Percentiles rank a stretch among this genome's conserved stretches.
Evolutionary conservation across 2,888 invertebrate genomes (phyloP).

Genomic region (Dichetophora obliterata): DNA sequence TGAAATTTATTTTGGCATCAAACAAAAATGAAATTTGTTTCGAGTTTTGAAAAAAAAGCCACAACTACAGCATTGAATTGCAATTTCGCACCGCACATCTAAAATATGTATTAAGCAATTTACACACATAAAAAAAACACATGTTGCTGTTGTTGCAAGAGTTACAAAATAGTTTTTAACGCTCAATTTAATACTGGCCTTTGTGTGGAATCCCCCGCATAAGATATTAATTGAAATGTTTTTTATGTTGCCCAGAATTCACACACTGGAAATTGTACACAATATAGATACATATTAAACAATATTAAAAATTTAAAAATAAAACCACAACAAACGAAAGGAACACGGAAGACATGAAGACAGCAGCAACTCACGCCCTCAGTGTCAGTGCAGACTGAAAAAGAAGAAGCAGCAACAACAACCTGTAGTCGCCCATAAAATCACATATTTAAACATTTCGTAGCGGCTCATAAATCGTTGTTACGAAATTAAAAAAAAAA

Average conservation of each 20-base stretch:
- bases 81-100: too few species aligned
- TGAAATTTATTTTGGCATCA: too few species aligned
- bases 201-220: not conserved
- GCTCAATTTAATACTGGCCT: slow-evolving; percentile 2
- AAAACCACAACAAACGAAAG: not conserved
- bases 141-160: not conserved
- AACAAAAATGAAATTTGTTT: too few species aligned
- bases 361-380: not conserved
- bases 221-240: not conserved
- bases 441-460: slow-evolving; percentile 40
- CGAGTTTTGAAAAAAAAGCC: too few species aligned
- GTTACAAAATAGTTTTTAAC: not conserved
- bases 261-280: slow-evolving; percentile 12
- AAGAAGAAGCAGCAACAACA: slow-evolving; percentile 22
- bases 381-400: slow-evolving; percentile 22
- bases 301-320: not conserved
- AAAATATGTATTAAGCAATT: not conserved
- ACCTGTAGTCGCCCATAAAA: not conserved
- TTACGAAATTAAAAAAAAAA: slow-evolving; percentile 42
- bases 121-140: not conserved
- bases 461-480: slow-evolving; percentile 48
- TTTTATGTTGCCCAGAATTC: not conserved
- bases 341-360: not conserved
- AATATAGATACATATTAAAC: too few species aligned
- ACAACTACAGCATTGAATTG: too few species aligned